phyloP scores from a whole-genome alignment of 2,888 invertebrate genomes.

The Phaedon cochleariae region DNA sequence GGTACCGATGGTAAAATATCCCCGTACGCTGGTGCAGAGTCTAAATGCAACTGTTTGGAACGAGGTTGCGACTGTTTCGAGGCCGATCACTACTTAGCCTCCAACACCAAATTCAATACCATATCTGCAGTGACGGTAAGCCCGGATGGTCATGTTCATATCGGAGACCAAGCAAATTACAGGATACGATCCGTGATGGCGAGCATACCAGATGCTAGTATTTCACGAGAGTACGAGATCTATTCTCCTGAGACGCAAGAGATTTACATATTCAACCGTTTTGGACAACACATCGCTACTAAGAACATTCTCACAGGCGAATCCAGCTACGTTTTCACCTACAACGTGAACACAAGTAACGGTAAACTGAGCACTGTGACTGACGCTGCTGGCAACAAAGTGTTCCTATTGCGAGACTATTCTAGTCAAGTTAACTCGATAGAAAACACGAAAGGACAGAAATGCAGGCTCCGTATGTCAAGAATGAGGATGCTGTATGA shows the following conservation, averaged over 20 bases:
- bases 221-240: constrained; percentile 89
- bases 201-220: constrained; percentile 86
- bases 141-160: constrained; percentile 92
- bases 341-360: constrained; percentile 95
- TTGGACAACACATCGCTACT: constrained; percentile 94
- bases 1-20: constrained; percentile 93
- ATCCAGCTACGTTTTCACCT: constrained; percentile 91
- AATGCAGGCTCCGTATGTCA: constrained; percentile 89
- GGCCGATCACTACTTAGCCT: constrained; percentile 89
- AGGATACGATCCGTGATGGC: constrained; percentile 89
- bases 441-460: constrained; percentile 92
- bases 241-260: constrained; percentile 96
- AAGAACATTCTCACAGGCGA: constrained; percentile 95
- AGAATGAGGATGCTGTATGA: constrained; percentile 92
- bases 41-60: constrained; percentile 92
- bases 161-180: constrained; percentile 94
- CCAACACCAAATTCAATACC: constrained; percentile 93
- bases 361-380: constrained; percentile 94
- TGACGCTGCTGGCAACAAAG: constrained; percentile 91
- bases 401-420: constrained; percentile 83
- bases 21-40: constrained; percentile 93
- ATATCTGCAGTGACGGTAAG: constrained; percentile 93
- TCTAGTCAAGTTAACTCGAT: constrained; percentile 92
- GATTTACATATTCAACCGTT: constrained; percentile 90
- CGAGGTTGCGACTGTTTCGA: constrained; percentile 92